Evolutionary conservation across 2,113 vertebrate species (phyloP).

Genomic region (Chionomys nivalis): DNA sequence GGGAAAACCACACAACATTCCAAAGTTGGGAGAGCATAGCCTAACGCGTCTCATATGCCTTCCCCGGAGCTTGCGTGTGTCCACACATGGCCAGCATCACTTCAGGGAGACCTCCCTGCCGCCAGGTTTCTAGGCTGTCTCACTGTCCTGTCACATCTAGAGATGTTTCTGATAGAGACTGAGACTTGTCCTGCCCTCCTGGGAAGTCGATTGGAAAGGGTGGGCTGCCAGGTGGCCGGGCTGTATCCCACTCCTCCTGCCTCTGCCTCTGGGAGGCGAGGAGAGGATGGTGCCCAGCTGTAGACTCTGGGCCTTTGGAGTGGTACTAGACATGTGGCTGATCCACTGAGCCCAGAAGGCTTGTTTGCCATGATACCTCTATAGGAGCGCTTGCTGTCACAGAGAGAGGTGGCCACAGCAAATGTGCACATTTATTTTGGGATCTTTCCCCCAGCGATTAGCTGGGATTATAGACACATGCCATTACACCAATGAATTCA

Average conservation of each 20-base stretch:
- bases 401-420: not conserved
- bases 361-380: not conserved
- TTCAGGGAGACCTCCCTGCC: not conserved
- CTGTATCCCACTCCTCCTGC: not conserved
- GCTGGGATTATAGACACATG: not conserved
- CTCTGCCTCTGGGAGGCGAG: not conserved
- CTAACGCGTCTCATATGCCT: fast-evolving
- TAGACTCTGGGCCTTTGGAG: not conserved
- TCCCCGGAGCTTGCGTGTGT: not conserved
- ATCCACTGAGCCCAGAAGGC: not conserved
- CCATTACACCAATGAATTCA: not conserved
- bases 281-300: fast-evolving
- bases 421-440: fast-evolving
- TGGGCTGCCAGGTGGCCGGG: not conserved
- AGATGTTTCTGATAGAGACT: not conserved
- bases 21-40: not conserved
- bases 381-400: fast-evolving
- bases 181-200: not conserved
- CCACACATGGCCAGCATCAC: not conserved
- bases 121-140: fast-evolving
- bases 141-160: fast-evolving
- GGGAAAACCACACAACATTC: not conserved
- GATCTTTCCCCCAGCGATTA: not conserved
- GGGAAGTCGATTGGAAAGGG: fast-evolving
- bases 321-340: not conserved